These are phyloP conservation scores for Heliocidaris erythrogramma DNA, from an alignment of 35 echinoderm and acorn worm genomes.

Conservation along the genomic window DNA sequence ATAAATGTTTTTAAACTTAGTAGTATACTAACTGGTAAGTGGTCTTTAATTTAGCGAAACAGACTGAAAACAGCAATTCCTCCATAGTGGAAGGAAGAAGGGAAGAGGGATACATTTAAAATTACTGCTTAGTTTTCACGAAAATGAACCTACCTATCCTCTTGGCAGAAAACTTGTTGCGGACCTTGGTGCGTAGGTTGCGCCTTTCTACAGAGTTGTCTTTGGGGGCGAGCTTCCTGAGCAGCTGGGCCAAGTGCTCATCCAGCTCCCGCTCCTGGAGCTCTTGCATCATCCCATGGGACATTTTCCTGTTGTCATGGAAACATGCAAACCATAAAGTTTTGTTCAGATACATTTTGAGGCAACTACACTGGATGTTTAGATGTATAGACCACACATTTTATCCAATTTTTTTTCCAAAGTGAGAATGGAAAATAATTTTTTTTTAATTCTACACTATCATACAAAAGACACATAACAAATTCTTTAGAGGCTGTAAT, in stretches of 20 bases:
- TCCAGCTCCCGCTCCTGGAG: slow-evolving; percentile 77
- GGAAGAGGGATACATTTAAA: no score
- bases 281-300: slow-evolving; percentile 75
- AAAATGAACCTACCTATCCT: slow-evolving; percentile 45
- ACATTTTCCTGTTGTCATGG: slow-evolving; percentile 69
- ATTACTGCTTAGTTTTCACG: no score
- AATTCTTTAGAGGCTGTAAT: no score
- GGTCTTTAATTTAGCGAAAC: neutral
- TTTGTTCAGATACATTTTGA: neutral
- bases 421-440: no score
- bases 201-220: slow-evolving; percentile 85
- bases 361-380: neutral
- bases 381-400: neutral
- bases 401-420: no score
- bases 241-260: slow-evolving; percentile 82
- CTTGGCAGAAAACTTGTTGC: slow-evolving; percentile 68
- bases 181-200: slow-evolving; percentile 70
- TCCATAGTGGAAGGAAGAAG: no score
- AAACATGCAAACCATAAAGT: neutral
- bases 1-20: neutral
- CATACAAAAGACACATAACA: no score
- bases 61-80: neutral
- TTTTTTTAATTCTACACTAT: neutral
- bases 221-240: slow-evolving; percentile 72
- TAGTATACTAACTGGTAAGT: neutral